A percentile compares a stretch with the other conserved stretches of the same genome.
Evolutionary conservation across 2,113 vertebrate genomes (phyloP).

Genomic region (Chrysemys picta): DNA sequence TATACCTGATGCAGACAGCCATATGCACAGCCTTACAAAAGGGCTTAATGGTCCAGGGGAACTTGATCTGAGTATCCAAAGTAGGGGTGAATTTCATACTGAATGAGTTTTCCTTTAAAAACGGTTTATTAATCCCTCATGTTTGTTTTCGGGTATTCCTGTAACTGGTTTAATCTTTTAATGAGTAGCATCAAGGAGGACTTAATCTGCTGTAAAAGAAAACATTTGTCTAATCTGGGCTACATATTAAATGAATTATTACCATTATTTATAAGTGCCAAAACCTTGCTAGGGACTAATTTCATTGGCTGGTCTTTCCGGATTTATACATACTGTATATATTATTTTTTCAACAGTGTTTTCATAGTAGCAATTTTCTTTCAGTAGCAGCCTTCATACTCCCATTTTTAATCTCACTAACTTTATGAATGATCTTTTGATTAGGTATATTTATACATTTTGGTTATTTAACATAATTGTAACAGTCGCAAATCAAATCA

Average conservation of each 20-base stretch:
- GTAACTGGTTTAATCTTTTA: background rate
- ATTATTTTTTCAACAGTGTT: background rate
- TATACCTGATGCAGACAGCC: background rate
- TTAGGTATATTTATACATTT: background rate
- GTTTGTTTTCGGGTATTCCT: background rate
- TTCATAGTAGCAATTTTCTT: background rate
- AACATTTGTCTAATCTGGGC: background rate
- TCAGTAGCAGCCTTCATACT: background rate
- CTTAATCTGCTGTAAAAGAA: background rate
- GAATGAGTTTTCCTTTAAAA: background rate
- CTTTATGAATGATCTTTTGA: background rate
- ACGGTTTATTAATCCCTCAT: background rate
- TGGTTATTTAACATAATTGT: background rate
- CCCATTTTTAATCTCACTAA: background rate
- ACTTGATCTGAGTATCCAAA: background rate
- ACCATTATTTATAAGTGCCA: background rate
- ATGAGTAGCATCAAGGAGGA: background rate
- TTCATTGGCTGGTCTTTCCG: background rate
- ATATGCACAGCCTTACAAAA: background rate
- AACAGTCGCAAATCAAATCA: background rate
- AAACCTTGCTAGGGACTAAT: background rate
- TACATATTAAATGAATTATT: background rate
- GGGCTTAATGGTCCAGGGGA: background rate
- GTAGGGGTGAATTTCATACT: background rate
- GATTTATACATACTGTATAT: background rate